phyloP scores from a whole-genome alignment of 2,797 vertebrate genomes.

The Spatula clypeata region DNA sequence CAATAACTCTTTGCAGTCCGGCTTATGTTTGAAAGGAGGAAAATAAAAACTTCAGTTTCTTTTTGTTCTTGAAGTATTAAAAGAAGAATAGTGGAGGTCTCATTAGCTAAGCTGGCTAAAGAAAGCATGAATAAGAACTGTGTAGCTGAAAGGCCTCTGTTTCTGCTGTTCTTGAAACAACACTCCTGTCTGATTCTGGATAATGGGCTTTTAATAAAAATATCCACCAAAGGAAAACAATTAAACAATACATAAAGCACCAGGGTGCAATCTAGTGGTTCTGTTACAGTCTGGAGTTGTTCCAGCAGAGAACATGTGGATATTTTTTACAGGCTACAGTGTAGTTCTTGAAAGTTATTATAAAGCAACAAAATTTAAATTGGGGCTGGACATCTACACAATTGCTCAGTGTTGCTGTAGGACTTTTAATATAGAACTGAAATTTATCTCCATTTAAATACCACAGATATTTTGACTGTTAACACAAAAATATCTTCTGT shows the following conservation, averaged over 20 bases:
- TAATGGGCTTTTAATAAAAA: slow-evolving; percentile 87
- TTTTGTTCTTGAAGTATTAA: slow-evolving; percentile 74
- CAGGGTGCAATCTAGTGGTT: slow-evolving; percentile 83
- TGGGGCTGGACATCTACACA: slow-evolving; percentile 54
- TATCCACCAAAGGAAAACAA: slow-evolving; percentile 86
- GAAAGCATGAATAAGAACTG: slow-evolving; percentile 71
- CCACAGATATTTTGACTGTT: background rate
- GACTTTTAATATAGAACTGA: slow-evolving; percentile 21
- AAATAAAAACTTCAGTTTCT: slow-evolving; percentile 65
- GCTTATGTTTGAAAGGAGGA: slow-evolving; percentile 60
- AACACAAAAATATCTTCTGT: background rate
- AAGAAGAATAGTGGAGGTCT: slow-evolving; percentile 68
- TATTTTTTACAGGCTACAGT: slow-evolving; percentile 82
- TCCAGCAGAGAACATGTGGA: slow-evolving; percentile 80
- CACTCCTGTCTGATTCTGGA: slow-evolving; percentile 84
- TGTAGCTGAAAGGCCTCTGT: slow-evolving; percentile 49
- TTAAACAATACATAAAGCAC: slow-evolving; percentile 89
- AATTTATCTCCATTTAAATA: slow-evolving; percentile 15
- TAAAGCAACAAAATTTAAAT: slow-evolving; percentile 81
- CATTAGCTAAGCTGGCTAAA: slow-evolving; percentile 73
- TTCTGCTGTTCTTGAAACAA: slow-evolving; percentile 83
- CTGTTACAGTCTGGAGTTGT: slow-evolving; percentile 81
- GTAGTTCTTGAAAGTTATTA: slow-evolving; percentile 80
- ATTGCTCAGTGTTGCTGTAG: slow-evolving; percentile 35
- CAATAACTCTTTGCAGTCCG: slow-evolving; percentile 36